Conservation (phyloP, 1,140 invertebrate genomes). For the Hypsibius dujardini region DNA sequence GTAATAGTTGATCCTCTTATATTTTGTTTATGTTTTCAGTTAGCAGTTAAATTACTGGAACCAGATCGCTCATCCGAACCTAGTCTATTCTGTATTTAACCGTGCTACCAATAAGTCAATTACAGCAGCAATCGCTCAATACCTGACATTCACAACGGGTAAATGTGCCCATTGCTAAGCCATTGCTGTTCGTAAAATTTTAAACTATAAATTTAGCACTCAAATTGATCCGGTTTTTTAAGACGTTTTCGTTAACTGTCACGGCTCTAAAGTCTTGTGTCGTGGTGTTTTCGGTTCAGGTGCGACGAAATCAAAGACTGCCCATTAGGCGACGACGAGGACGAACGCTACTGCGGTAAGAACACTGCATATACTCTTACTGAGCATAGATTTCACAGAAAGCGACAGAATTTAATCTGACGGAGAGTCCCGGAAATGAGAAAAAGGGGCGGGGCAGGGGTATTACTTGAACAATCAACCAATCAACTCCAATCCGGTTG, state of each 20-base stretch:
- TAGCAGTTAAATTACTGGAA: slow-evolving; percentile 2
- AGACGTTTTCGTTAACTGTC: not conserved
- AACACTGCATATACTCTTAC: too few species aligned
- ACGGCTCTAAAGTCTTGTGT: not conserved
- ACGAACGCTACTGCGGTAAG: slow-evolving; percentile 5
- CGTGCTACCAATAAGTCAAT: slow-evolving; percentile 1
- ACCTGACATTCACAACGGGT: too few species aligned
- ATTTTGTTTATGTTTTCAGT: not conserved
- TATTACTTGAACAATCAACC: too few species aligned
- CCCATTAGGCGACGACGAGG: slow-evolving; percentile 11
- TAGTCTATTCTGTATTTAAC: not conserved
- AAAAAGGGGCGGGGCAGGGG: too few species aligned
- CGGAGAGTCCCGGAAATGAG: too few species aligned
- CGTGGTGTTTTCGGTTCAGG: not conserved
- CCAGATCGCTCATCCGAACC: not conserved
- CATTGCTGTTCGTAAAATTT: not conserved
- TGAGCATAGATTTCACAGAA: too few species aligned
- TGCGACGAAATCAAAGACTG: slow-evolving; percentile 17
- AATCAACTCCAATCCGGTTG: too few species aligned
- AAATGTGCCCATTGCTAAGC: too few species aligned
- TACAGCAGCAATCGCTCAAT: too few species aligned
- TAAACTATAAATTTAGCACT: too few species aligned
- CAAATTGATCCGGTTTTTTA: not conserved
- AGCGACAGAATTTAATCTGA: too few species aligned
- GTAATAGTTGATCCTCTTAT: not conserved